Evolutionary conservation across 2,888 invertebrate genomes (phyloP).

Genomic region (Trissolcus japonicus): DNA sequence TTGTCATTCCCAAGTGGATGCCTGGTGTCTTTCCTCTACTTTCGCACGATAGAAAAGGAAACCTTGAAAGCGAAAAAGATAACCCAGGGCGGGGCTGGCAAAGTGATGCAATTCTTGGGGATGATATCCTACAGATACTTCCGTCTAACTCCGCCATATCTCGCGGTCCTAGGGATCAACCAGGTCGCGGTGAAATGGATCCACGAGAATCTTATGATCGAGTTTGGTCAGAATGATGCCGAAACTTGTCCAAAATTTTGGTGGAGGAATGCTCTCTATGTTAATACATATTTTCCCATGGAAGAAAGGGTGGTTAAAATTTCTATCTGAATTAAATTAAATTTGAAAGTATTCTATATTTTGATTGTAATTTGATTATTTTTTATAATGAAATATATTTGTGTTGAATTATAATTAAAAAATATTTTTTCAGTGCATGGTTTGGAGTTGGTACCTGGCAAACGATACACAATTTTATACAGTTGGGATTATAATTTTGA

Average conservation of each 20-base stretch:
- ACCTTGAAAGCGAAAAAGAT: conserved; percentile 73
- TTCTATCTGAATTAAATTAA: too few species aligned
- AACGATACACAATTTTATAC: conserved; percentile 77
- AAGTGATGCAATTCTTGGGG: conserved; percentile 78
- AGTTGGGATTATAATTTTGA: conserved; percentile 71
- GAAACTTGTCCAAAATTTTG: conserved; percentile 86
- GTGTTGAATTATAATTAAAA: conserved; percentile 5
- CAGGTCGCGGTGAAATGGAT: conserved; percentile 85
- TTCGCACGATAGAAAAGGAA: conserved; percentile 81
- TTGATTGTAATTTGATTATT: too few species aligned
- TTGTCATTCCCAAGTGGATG: conserved; percentile 80
- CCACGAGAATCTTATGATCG: conserved; percentile 84
- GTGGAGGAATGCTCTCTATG: conserved; percentile 91
- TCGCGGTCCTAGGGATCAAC: conserved; percentile 86
- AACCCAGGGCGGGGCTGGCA: conserved; percentile 74
- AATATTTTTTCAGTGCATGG: conserved; percentile 72
- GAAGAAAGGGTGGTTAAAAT: conserved; percentile 78
- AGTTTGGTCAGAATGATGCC: conserved; percentile 84
- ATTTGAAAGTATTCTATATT: too few species aligned
- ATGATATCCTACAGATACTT: conserved; percentile 75
- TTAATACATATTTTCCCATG: conserved; percentile 87
- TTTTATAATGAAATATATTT: too few species aligned
- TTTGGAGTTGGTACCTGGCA: conserved; percentile 78
- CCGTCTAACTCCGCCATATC: conserved; percentile 88
- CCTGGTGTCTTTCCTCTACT: conserved; percentile 84